A percentile compares a stretch with the other conserved stretches of the same genome.
phyloP scores from a whole-genome alignment of 2,113 vertebrate genomes.

The Heloderma charlesbogerti region DNA sequence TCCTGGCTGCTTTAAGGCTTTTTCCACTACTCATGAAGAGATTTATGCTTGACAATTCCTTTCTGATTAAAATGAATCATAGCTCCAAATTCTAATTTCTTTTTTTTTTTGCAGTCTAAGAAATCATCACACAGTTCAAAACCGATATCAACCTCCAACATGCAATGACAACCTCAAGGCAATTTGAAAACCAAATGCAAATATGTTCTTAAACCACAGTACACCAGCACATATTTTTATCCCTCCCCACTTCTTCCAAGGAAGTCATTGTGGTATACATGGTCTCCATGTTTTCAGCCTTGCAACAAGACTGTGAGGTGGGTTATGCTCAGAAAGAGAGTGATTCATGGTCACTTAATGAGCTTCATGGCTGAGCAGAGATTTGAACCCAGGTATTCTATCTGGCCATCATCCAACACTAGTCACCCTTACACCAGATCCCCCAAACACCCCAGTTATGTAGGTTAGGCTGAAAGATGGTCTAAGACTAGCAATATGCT shows the following conservation, averaged over 20 bases:
- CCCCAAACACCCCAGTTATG: too few species aligned
- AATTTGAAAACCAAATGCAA: conserved; percentile 35
- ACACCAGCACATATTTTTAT: neutral
- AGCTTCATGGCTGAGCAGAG: neutral
- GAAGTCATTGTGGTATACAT: neutral
- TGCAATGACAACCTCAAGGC: conserved; percentile 33
- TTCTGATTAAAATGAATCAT: conserved; percentile 90
- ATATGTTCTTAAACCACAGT: conserved; percentile 14
- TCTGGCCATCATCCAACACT: neutral
- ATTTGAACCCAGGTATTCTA: neutral
- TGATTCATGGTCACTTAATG: neutral
- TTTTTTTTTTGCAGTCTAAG: conserved; percentile 73
- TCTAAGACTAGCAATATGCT: neutral
- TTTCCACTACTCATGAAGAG: conserved; percentile 83
- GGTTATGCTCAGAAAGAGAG: neutral
- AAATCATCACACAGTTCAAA: conserved; percentile 75
- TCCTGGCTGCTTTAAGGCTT: conserved; percentile 83
- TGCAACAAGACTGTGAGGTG: neutral
- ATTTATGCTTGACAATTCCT: conserved; percentile 87
- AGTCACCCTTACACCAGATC: too few species aligned
- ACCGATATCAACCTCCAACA: conserved; percentile 59
- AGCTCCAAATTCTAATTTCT: conserved; percentile 84
- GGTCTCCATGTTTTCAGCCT: neutral
- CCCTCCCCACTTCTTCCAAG: neutral
- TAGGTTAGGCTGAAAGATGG: neutral